These are phyloP conservation scores for Meriones psammophilus DNA, from an alignment of 2,797 vertebrate genomes.

Conservation along the genomic window DNA sequence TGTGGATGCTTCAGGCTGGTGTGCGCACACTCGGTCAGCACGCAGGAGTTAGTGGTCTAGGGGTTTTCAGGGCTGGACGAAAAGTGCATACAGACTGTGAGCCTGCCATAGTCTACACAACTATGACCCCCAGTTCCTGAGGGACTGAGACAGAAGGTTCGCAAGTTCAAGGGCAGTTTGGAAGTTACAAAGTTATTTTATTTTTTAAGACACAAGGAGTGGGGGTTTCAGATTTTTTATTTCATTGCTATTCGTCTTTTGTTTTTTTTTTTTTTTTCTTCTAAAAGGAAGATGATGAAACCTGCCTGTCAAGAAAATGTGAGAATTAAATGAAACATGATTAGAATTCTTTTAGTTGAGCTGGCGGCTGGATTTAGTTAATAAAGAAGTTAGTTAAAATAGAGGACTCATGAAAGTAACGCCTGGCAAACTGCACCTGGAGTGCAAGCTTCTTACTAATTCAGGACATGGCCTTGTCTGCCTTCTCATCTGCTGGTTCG, in stretches of 20 bases:
- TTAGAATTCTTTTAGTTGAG: not conserved
- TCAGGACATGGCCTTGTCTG: not conserved
- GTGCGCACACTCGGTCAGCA: not conserved
- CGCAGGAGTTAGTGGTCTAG: rapidly evolving
- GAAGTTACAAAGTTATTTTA: not conserved
- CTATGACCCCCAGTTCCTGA: not conserved
- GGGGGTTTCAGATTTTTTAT: not conserved
- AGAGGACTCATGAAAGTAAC: not conserved
- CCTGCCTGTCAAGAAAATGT: not conserved
- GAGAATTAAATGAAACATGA: not conserved
- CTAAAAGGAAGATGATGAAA: constrained; percentile 21
- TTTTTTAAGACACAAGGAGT: not conserved
- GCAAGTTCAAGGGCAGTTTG: not conserved
- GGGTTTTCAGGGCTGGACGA: too few species aligned
- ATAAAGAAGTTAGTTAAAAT: not conserved
- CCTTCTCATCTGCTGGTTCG: not conserved
- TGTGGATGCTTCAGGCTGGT: not conserved
- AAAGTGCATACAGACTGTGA: not conserved
- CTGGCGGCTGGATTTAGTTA: not conserved
- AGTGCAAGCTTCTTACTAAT: not conserved
- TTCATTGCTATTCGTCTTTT: not conserved
- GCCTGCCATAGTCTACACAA: too few species aligned
- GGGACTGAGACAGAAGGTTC: not conserved
- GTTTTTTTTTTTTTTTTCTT: not conserved
- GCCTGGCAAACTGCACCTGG: not conserved